phyloP scores from a whole-genome alignment of 2,888 invertebrate species.

The Aspidiotus destructor region DNA sequence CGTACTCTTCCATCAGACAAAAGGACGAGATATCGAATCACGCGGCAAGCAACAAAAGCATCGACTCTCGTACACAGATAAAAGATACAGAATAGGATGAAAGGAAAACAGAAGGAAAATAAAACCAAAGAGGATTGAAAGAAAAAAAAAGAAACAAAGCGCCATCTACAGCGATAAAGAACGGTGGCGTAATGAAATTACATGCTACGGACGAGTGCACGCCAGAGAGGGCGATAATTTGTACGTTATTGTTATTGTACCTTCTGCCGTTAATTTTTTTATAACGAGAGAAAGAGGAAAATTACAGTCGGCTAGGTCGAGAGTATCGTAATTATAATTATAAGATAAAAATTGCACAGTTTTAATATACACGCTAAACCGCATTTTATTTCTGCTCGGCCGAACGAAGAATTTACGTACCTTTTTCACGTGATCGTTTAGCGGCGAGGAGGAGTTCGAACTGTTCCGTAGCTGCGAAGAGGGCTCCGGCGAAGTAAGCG shows the following conservation, averaged over 20 bases:
- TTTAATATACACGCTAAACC: conserved; percentile 3
- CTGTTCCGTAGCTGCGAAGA: conserved; percentile 8
- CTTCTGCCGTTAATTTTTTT: background rate
- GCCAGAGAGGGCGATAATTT: conserved; percentile 9
- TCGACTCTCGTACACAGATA: background rate
- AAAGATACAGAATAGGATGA: background rate
- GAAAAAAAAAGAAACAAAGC: background rate
- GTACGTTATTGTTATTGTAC: background rate
- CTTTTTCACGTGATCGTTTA: conserved; percentile 20
- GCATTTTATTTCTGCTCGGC: background rate
- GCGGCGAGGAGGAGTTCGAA: background rate
- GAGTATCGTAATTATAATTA: background rate
- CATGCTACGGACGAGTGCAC: conserved; percentile 8
- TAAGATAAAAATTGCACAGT: background rate
- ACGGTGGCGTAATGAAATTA: background rate
- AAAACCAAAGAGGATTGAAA: background rate
- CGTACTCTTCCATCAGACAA: no score
- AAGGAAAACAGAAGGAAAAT: background rate
- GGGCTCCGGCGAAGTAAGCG: conserved; percentile 11
- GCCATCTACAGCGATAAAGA: conserved; percentile 4
- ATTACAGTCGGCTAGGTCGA: background rate
- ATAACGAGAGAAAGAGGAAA: background rate
- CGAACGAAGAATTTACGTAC: background rate
- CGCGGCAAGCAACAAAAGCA: no score
- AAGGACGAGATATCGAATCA: no score